These are phyloP conservation scores for Arbacia lixula DNA, from an alignment of 53 echinoderm and acorn worm species.

Conservation along the genomic window DNA sequence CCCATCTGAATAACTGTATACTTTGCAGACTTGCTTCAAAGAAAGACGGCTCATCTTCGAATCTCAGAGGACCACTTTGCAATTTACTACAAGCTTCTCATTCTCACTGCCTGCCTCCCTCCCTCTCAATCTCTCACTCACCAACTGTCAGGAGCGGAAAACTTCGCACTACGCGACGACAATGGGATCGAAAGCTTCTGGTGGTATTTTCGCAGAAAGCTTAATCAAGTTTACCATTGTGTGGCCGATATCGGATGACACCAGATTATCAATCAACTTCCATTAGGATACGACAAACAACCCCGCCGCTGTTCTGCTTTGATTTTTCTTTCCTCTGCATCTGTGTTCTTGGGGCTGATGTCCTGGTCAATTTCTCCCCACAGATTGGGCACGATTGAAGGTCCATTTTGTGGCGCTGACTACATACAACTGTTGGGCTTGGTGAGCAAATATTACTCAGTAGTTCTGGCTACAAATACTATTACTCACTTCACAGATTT, in stretches of 20 bases:
- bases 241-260: conserved; percentile 47
- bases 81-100: not conserved
- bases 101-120: not conserved
- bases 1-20: too few species aligned
- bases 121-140: not conserved
- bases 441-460: too few species aligned
- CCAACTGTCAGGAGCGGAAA: too few species aligned
- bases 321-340: not conserved
- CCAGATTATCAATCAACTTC: conserved; percentile 48
- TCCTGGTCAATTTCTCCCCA: conserved; percentile 29
- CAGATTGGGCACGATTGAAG: conserved; percentile 22
- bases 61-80: conserved; percentile 30
- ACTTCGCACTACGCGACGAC: not conserved
- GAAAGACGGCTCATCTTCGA: too few species aligned
- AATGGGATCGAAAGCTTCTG: conserved; percentile 8
- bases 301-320: conserved; percentile 2
- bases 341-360: conserved; percentile 1
- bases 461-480: too few species aligned
- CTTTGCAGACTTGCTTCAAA: too few species aligned
- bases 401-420: conserved; percentile 8
- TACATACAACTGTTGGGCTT: not conserved
- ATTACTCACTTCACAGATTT: too few species aligned
- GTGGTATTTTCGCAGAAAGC: conserved; percentile 46
- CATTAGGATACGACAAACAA: conserved; percentile 41
- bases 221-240: conserved; percentile 50